Evolutionary conservation across 2,113 vertebrate species (phyloP).

Genomic region (rabbit (Oryctolagus cuniculus)): DNA sequence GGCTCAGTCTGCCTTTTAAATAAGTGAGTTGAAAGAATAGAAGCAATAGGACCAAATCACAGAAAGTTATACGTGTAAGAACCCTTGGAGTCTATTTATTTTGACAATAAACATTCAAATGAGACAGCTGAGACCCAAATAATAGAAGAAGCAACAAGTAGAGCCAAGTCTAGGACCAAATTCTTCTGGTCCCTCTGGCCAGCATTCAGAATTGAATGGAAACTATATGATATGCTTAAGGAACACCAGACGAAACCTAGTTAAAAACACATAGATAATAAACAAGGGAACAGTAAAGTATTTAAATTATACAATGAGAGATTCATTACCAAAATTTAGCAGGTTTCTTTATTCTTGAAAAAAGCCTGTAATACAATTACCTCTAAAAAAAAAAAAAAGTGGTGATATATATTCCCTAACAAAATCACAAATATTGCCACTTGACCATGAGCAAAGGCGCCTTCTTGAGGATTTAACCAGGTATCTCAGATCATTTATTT

Average conservation of each 20-base stretch:
- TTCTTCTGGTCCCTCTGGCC: not conserved
- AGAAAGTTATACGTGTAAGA: not conserved
- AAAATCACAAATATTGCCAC: constrained; percentile 16
- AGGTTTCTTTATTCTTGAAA: constrained; percentile 17
- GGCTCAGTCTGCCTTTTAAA: no score
- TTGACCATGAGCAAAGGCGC: not conserved
- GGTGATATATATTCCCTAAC: not conserved
- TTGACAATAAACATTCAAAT: not conserved
- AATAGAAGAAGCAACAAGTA: not conserved
- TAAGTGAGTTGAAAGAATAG: not conserved
- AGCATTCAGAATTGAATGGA: not conserved
- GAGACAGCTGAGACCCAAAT: not conserved
- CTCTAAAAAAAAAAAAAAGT: not conserved
- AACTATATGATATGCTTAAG: not conserved
- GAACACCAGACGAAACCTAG: not conserved
- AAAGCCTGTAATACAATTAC: not conserved
- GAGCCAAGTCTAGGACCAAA: not conserved
- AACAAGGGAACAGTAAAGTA: not conserved
- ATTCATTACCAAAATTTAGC: not conserved
- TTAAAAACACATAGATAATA: not conserved
- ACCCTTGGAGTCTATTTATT: not conserved
- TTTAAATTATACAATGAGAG: not conserved
- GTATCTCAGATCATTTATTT: not conserved
- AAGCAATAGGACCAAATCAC: not conserved
- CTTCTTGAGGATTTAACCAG: not conserved